Base-by-base conservation (phyloP, 1,140 invertebrate genomes). In the Atta cephalotes region DNA sequence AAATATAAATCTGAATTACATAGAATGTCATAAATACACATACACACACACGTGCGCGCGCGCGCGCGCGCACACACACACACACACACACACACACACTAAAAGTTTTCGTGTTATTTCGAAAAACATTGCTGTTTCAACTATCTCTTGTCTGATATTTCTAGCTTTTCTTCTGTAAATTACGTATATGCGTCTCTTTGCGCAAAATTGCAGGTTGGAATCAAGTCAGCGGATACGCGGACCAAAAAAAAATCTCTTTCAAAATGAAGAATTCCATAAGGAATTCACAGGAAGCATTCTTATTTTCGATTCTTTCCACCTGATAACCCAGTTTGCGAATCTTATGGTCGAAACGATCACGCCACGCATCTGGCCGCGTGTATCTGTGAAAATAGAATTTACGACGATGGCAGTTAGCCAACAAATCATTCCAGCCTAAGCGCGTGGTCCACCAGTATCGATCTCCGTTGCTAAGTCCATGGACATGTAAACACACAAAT, bases 381-480 rank as follows among this genome's bases (percentile, higher is more conserved):
- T 86, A 58, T 62, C 66, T 66, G 45, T 82, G 85, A 81, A 87
- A 87, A 87, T 89, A 87, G 86, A 87, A 87, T 89, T 88, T 87
- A 82, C 79, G 79, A 87, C 78, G 78, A 53, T 87, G 78, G 88
- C 86, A 49, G 81, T 74, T 68, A 56, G 68, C 86, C 86, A 87
- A 65, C 51, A 76, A 82, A 81, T 77, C 85, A 70, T 86, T 63
- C 45, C 39, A 63, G 66, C 31, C 56, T 63, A 84, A 76, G 70
- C 39, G 7, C 56, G 39, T 28, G 80, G 58, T 62, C 80, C 70
- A 84, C 28, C 80, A 18, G 35, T 84, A 84, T 84, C 70, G 80
- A 84, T 84, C 58, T 84, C 80, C 56, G 56, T n/a, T 28, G 70
- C 45, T 60, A 62, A 82, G n/a, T 82, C 70, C 53, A 60, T 25